Evolutionary conservation across 2,113 vertebrate species (phyloP).

Genomic region (Gavia stellata): DNA sequence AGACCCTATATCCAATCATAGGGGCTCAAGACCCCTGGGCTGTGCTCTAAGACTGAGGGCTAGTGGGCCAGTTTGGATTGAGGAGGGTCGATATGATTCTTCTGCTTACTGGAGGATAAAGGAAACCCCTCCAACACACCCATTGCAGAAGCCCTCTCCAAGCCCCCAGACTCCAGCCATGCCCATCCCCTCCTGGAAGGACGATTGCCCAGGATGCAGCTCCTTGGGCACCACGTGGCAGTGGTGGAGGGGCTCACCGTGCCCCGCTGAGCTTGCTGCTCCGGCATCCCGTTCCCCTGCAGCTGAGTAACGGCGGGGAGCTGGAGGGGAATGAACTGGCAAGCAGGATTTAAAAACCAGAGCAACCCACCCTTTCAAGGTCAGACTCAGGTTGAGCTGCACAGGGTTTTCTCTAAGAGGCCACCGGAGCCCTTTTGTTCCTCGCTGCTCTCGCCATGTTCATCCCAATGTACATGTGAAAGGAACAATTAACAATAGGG

Average conservation of each 20-base stretch:
- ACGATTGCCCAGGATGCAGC: rapidly evolving
- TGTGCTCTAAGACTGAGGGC: neutral
- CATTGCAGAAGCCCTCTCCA: neutral
- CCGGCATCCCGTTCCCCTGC: neutral
- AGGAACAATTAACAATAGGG: slow-evolving; percentile 87
- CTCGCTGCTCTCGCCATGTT: slow-evolving; percentile 75
- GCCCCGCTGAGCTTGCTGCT: neutral
- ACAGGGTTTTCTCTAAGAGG: slow-evolving; percentile 67
- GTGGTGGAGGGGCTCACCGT: neutral
- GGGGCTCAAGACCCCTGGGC: neutral
- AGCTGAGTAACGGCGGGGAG: slow-evolving; percentile 24
- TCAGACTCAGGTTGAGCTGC: slow-evolving; percentile 73
- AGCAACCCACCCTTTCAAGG: slow-evolving; percentile 64
- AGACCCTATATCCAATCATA: neutral
- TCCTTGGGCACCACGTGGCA: neutral
- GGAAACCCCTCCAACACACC: neutral
- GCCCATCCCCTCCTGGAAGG: neutral
- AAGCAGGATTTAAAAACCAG: slow-evolving; percentile 45
- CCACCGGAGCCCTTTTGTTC: slow-evolving; percentile 78
- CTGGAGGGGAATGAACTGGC: neutral
- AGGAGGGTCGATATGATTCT: neutral
- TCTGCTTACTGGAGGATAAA: neutral
- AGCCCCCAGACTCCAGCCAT: neutral
- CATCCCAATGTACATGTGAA: slow-evolving; percentile 84
- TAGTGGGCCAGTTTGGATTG: neutral